A percentile compares a stretch with the other conserved stretches of the same genome.
Conservation (phyloP, 2,888 invertebrate genomes). For the Colostygia pectinataria region DNA sequence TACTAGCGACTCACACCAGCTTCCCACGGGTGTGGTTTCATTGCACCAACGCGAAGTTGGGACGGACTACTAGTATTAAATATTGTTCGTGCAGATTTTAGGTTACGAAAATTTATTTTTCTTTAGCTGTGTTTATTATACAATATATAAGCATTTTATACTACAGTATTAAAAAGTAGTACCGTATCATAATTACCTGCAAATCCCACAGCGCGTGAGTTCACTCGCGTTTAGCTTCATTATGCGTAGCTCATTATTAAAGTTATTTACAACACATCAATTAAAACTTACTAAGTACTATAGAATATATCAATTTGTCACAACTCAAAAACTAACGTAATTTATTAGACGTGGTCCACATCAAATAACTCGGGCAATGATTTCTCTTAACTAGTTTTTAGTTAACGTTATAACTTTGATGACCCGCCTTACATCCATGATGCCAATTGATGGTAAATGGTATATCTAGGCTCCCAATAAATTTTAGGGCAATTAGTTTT, state of each 20-base stretch:
- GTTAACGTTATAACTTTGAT: slow-evolving; percentile 29
- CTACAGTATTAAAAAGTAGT: too few species aligned
- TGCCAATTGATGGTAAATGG: slow-evolving; percentile 28
- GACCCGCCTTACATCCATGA: slow-evolving; percentile 22
- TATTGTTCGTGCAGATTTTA: too few species aligned
- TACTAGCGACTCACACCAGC: too few species aligned
- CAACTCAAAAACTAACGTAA: slow-evolving; percentile 26
- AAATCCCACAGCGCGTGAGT: too few species aligned
- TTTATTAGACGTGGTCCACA: slow-evolving; percentile 28
- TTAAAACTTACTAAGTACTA: slow-evolving; percentile 9
- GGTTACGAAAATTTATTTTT: too few species aligned
- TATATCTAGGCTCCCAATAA: slow-evolving; percentile 34
- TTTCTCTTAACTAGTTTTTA: slow-evolving; percentile 32
- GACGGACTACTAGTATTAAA: too few species aligned
- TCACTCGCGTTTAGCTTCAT: background rate
- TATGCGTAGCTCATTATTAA: slow-evolving; percentile 13
- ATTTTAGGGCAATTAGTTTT: slow-evolving; percentile 30
- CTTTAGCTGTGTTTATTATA: too few species aligned
- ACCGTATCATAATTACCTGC: too few species aligned
- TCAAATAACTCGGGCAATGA: slow-evolving; percentile 33
- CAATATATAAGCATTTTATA: too few species aligned
- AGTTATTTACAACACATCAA: slow-evolving; percentile 21
- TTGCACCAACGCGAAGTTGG: too few species aligned
- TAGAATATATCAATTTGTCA: slow-evolving; percentile 20
- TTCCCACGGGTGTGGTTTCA: too few species aligned